phyloP scores from a whole-genome alignment of 2,888 invertebrate species.

The Eupithecia inturbata region DNA sequence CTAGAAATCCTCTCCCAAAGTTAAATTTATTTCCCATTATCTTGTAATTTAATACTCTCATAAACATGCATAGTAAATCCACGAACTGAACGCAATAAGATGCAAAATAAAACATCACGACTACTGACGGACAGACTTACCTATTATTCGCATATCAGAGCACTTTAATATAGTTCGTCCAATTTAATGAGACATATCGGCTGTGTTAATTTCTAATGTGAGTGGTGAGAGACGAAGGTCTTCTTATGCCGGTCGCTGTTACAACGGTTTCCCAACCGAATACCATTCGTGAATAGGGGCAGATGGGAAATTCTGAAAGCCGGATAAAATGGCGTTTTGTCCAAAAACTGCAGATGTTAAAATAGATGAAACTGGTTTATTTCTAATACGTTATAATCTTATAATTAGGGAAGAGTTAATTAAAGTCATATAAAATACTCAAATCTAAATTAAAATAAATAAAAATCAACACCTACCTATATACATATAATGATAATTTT shows the following conservation, averaged over 20 bases:
- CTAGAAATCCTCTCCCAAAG: slow-evolving; percentile 5
- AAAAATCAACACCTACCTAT: too few species aligned
- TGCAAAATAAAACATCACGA: slow-evolving; percentile 38
- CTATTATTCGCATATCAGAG: slow-evolving; percentile 81
- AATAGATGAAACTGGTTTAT: neutral
- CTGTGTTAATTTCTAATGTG: slow-evolving; percentile 48
- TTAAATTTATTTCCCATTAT: slow-evolving; percentile 7
- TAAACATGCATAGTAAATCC: slow-evolving; percentile 19
- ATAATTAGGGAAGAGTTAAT: too few species aligned
- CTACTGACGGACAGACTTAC: slow-evolving; percentile 67
- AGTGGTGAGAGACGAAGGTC: slow-evolving; percentile 53
- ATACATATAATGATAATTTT: too few species aligned
- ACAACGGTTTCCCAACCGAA: slow-evolving; percentile 83
- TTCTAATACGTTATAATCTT: neutral
- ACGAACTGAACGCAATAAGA: slow-evolving; percentile 22
- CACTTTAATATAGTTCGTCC: slow-evolving; percentile 77
- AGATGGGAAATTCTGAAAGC: slow-evolving; percentile 22
- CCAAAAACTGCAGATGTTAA: neutral
- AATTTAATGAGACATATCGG: slow-evolving; percentile 66
- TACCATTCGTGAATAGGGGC: slow-evolving; percentile 58
- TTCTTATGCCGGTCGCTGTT: slow-evolving; percentile 59
- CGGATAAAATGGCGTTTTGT: slow-evolving; percentile 9
- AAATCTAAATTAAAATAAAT: too few species aligned
- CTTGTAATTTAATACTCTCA: slow-evolving; percentile 9
- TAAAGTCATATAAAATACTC: too few species aligned